Conservation (phyloP, 2,113 vertebrate species). For the Naja naja region DNA sequence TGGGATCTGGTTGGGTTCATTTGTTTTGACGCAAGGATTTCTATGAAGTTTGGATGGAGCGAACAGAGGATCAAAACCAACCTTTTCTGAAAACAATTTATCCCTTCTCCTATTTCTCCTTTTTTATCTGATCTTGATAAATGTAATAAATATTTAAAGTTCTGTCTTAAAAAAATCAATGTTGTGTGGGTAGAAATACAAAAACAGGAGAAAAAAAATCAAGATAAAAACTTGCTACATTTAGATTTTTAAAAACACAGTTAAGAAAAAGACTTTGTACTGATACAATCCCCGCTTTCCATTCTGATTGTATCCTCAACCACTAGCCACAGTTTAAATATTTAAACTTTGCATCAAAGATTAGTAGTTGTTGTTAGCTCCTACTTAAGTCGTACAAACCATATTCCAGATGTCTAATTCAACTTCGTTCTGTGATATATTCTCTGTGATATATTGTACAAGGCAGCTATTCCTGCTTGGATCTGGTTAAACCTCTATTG, state of each 20-base stretch:
- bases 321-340: neutral
- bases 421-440: neutral
- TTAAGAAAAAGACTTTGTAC: neutral
- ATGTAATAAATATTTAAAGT: neutral
- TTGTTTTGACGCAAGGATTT: neutral
- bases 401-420: neutral
- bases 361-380: neutral
- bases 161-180: neutral
- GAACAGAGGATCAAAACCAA: neutral
- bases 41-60: neutral
- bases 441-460: neutral
- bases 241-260: neutral
- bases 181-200: neutral
- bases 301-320: neutral
- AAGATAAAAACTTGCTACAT: neutral
- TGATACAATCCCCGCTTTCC: neutral
- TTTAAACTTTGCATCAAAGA: neutral
- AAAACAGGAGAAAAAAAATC: neutral
- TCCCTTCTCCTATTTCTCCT: neutral
- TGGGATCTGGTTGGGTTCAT: neutral
- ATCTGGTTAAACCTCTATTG: neutral
- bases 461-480: neutral
- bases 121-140: neutral
- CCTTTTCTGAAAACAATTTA: neutral
- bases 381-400: neutral